Conservation (phyloP, 1,140 invertebrate species). For the Pygmarrhopalites habei region DNA sequence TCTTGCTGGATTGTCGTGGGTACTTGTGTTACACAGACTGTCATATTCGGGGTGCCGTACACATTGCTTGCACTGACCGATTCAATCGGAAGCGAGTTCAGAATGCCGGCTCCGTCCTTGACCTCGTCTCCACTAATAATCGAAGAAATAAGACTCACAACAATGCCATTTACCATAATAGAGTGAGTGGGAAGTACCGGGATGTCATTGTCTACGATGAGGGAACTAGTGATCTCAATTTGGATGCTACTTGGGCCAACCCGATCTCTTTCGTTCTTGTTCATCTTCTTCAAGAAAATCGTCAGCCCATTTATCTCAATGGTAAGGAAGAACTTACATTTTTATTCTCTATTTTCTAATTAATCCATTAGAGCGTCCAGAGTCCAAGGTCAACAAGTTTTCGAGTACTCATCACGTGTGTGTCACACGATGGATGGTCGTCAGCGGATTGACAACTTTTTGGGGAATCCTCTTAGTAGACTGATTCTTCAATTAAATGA, state of each 20-base stretch:
- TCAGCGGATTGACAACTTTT: no score
- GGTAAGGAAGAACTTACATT: conserved; percentile 52
- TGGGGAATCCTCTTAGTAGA: no score
- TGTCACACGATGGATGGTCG: no score
- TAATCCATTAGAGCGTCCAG: no score
- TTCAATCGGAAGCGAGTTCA: conserved; percentile 62
- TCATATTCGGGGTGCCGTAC: conserved; percentile 64
- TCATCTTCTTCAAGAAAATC: conserved; percentile 61
- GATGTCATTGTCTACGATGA: conserved; percentile 67
- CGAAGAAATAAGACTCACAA: conserved; percentile 28
- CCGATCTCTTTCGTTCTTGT: conserved; percentile 60
- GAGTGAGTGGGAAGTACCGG: conserved; percentile 44
- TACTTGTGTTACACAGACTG: conserved; percentile 64
- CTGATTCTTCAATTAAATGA: no score
- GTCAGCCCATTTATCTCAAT: conserved; percentile 59
- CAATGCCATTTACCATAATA: conserved; percentile 44
- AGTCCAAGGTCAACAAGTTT: no score
- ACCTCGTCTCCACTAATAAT: conserved; percentile 51
- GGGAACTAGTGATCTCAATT: conserved; percentile 49
- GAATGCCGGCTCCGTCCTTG: conserved; percentile 43
- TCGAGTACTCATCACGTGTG: no score
- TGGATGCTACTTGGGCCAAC: conserved; percentile 52
- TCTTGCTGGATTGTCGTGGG: conserved; percentile 56
- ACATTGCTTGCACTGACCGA: conserved; percentile 66
- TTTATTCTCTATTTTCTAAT: neutral